A percentile compares a stretch with the other conserved stretches of the same genome.
Conservation (phyloP, 2,797 vertebrate genomes). For the Darevskia mixta region DNA sequence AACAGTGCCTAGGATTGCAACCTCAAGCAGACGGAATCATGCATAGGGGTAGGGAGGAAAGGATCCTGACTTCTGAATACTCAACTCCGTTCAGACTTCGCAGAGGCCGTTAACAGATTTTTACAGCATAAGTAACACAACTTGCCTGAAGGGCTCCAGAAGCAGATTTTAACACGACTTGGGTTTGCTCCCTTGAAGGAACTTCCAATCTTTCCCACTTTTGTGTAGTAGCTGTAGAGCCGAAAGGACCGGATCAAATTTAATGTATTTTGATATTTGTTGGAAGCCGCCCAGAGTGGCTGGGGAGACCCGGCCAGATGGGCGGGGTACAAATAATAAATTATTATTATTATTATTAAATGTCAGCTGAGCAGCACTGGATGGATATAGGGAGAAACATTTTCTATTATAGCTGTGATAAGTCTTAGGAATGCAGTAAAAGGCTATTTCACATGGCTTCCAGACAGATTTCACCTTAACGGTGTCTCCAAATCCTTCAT, state of each 20-base stretch:
- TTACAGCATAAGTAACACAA: too few species aligned
- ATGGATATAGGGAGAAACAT: neutral
- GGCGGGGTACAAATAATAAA: too few species aligned
- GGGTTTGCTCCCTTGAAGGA: neutral
- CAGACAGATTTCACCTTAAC: too few species aligned
- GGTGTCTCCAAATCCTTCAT: neutral
- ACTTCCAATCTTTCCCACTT: neutral
- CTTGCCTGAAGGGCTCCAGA: neutral
- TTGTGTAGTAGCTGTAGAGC: neutral
- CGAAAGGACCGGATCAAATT: neutral
- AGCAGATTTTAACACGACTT: neutral
- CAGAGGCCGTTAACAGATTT: too few species aligned
- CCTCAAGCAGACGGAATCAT: neutral
- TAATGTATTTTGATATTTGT: too few species aligned
- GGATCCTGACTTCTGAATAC: neutral
- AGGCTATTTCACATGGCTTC: neutral
- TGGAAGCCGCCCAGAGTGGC: too few species aligned
- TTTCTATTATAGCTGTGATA: neutral
- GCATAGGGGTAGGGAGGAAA: neutral
- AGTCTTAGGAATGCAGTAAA: neutral
- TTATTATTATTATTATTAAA: neutral
- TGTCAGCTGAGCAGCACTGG: neutral
- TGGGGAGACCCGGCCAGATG: too few species aligned
- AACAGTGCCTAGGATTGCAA: neutral
- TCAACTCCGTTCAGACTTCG: too few species aligned